Evolutionary conservation across 2,113 vertebrate genomes (phyloP).

Genomic region (Lampris incognitus): DNA sequence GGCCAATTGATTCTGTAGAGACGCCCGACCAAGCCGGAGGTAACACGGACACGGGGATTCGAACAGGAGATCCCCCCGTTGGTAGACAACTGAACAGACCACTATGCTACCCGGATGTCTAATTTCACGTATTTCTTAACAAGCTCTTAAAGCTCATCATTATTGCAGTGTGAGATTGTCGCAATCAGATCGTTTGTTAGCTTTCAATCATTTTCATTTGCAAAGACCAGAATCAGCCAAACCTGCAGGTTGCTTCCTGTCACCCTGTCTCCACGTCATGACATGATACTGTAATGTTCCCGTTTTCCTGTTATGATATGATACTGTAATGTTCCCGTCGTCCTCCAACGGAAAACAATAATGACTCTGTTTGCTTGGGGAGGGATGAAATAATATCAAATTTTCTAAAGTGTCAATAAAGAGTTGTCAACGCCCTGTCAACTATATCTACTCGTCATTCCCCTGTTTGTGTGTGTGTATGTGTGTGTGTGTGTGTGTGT

Average conservation of each 20-base stretch:
- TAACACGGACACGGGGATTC: too few relatives aligned
- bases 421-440: not conserved
- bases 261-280: not conserved
- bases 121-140: too few relatives aligned
- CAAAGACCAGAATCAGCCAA: not conserved
- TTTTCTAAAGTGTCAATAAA: not conserved
- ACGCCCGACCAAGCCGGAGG: too few relatives aligned
- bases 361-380: not conserved
- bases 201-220: not conserved
- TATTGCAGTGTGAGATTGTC: not conserved
- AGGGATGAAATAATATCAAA: not conserved
- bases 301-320: not conserved
- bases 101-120: too few relatives aligned
- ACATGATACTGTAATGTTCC: not conserved
- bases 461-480: not conserved
- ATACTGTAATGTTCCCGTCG: not conserved
- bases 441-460: constrained; percentile 14
- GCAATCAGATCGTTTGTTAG: not conserved
- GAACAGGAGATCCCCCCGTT: too few relatives aligned
- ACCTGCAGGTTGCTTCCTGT: not conserved
- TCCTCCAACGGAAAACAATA: not conserved
- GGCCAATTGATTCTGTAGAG: too few relatives aligned
- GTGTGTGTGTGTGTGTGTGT: too few relatives aligned
- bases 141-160: not conserved
- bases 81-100: too few relatives aligned